phyloP scores from a whole-genome alignment of 2,888 invertebrate genomes.

The Zonitis immaculata region DNA sequence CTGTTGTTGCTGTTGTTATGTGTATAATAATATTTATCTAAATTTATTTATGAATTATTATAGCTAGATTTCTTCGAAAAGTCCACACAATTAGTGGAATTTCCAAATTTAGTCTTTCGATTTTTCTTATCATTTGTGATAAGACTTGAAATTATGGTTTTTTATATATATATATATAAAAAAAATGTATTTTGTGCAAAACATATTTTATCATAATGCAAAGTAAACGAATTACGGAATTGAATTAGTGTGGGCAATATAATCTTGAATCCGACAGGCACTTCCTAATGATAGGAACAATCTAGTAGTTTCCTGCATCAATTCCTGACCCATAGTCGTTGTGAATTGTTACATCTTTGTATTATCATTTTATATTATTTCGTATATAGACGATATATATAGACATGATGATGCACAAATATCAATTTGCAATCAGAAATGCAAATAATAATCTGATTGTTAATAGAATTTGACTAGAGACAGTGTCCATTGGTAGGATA shows the following conservation, averaged over 20 bases:
- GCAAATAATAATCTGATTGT: slow-evolving; percentile 49
- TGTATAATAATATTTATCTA: too few relatives aligned
- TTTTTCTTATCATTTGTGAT: too few relatives aligned
- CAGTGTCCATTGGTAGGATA: slow-evolving; percentile 38
- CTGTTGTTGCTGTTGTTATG: not conserved
- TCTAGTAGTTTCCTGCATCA: slow-evolving; percentile 20
- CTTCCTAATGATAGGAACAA: slow-evolving; percentile 22
- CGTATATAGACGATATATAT: slow-evolving; percentile 11
- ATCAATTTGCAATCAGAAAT: slow-evolving; percentile 43
- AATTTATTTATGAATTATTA: too few relatives aligned
- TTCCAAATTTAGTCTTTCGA: too few relatives aligned
- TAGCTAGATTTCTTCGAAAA: too few relatives aligned
- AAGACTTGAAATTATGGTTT: too few relatives aligned
- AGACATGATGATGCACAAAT: slow-evolving; percentile 25
- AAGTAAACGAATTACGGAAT: slow-evolving; percentile 10
- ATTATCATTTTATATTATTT: not conserved
- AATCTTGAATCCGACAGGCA: slow-evolving; percentile 16
- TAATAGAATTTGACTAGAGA: slow-evolving; percentile 48
- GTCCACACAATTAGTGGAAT: too few relatives aligned
- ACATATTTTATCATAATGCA: slow-evolving; percentile 12
- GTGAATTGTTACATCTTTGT: not conserved
- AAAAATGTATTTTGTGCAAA: slow-evolving; percentile 1
- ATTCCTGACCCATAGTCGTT: slow-evolving; percentile 17
- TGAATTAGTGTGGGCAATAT: slow-evolving; percentile 10
- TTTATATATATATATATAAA: too few relatives aligned